phyloP scores from a whole-genome alignment of 2,888 invertebrate genomes.

The Eupeodes luniger region DNA sequence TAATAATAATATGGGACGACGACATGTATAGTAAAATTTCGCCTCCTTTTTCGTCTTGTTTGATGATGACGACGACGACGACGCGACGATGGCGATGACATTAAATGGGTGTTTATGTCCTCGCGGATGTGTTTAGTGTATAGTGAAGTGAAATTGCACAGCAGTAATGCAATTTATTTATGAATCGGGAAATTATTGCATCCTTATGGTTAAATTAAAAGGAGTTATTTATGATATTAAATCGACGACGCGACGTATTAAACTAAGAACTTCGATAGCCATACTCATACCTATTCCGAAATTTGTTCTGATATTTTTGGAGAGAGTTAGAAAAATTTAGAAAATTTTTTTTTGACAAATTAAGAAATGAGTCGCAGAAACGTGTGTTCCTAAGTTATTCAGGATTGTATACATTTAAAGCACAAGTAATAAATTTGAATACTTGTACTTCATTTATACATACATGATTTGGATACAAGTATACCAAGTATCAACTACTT shows the following conservation, averaged over 20 bases:
- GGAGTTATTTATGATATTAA: slow-evolving; percentile 1
- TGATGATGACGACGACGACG: neutral
- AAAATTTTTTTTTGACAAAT: too few relatives aligned
- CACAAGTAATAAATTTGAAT: too few relatives aligned
- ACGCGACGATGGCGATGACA: slow-evolving; percentile 37
- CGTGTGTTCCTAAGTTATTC: too few relatives aligned
- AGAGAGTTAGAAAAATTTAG: too few relatives aligned
- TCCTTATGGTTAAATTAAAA: slow-evolving; percentile 13
- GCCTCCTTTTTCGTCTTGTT: slow-evolving; percentile 38
- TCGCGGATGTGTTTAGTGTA: slow-evolving; percentile 73
- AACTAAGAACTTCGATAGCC: neutral
- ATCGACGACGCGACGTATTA: neutral
- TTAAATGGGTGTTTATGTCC: slow-evolving; percentile 69
- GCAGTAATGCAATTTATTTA: slow-evolving; percentile 68
- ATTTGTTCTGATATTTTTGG: too few relatives aligned
- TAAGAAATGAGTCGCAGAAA: too few relatives aligned
- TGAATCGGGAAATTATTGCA: slow-evolving; percentile 43
- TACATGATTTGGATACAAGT: too few relatives aligned
- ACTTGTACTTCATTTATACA: too few relatives aligned
- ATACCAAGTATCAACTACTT: too few relatives aligned
- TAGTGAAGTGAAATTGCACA: slow-evolving; percentile 71
- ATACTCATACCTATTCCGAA: too few relatives aligned
- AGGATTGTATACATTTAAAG: too few relatives aligned
- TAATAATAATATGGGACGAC: neutral
- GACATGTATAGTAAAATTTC: neutral